Conservation (phyloP, 2,113 vertebrate genomes). For the Chiloscyllium plagiosum region DNA sequence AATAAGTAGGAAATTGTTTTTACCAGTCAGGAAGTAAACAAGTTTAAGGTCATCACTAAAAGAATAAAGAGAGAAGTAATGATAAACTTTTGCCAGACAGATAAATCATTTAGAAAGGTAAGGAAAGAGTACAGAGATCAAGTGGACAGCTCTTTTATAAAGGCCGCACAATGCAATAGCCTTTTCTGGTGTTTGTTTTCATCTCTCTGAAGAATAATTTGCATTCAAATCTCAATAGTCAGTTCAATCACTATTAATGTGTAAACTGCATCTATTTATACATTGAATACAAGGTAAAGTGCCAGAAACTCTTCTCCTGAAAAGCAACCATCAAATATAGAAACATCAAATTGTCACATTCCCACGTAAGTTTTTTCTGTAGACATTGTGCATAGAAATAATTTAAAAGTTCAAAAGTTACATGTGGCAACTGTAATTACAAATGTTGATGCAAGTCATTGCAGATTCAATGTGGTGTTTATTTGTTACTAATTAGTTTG, state of each 20-base stretch:
- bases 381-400: background rate
- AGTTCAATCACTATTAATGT: background rate
- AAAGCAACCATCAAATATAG: background rate
- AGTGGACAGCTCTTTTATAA: background rate
- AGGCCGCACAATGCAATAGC: background rate
- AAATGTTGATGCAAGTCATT: background rate
- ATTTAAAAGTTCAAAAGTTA: background rate
- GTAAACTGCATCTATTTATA: background rate
- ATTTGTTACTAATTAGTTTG: background rate
- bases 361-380: background rate
- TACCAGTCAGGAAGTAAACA: background rate
- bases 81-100: background rate
- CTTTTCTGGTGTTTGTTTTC: background rate
- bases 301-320: background rate
- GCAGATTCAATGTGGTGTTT: background rate
- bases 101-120: background rate
- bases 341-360: background rate
- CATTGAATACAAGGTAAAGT: background rate
- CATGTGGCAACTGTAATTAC: background rate
- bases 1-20: background rate
- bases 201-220: background rate
- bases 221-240: background rate
- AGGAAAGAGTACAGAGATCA: background rate
- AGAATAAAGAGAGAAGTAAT: background rate
- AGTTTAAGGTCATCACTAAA: background rate